Evolutionary conservation across 2,113 vertebrate genomes (phyloP).

Genomic region (Clupea harengus): DNA sequence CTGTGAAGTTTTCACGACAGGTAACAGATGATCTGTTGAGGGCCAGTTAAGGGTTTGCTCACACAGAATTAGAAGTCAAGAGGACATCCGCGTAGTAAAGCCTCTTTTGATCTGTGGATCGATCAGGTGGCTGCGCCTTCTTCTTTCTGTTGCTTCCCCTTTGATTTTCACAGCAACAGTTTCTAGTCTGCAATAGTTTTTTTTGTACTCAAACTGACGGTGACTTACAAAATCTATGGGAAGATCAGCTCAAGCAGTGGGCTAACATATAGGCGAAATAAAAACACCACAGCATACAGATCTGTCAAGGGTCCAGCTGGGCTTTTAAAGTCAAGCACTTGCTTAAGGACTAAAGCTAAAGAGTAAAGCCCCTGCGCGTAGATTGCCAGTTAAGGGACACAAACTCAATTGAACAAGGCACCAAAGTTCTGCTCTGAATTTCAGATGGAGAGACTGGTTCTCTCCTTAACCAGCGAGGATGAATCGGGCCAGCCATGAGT

Average conservation of each 20-base stretch:
- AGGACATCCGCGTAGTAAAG: background rate
- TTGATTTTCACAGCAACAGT: slow-evolving; percentile 12
- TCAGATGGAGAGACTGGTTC: background rate
- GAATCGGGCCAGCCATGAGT: background rate
- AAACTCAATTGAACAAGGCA: background rate
- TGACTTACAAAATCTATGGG: background rate
- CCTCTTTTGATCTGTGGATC: background rate
- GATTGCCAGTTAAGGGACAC: background rate
- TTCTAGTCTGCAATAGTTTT: background rate
- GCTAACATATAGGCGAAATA: no score
- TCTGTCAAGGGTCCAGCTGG: background rate
- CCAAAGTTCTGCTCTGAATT: background rate
- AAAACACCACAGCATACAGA: background rate
- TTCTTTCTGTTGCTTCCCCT: background rate
- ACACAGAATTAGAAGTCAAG: slow-evolving; percentile 11
- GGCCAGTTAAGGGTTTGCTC: background rate
- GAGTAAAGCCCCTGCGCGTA: background rate
- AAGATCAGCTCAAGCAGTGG: background rate
- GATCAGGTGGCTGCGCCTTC: background rate
- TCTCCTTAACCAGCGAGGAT: background rate
- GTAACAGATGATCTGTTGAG: background rate
- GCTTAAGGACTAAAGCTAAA: background rate
- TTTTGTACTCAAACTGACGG: background rate
- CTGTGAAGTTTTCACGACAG: background rate
- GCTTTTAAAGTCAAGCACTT: background rate